These are phyloP conservation scores for Ptychoptera albimana DNA, from an alignment of 2,888 invertebrate genomes.

Conservation along the genomic window DNA sequence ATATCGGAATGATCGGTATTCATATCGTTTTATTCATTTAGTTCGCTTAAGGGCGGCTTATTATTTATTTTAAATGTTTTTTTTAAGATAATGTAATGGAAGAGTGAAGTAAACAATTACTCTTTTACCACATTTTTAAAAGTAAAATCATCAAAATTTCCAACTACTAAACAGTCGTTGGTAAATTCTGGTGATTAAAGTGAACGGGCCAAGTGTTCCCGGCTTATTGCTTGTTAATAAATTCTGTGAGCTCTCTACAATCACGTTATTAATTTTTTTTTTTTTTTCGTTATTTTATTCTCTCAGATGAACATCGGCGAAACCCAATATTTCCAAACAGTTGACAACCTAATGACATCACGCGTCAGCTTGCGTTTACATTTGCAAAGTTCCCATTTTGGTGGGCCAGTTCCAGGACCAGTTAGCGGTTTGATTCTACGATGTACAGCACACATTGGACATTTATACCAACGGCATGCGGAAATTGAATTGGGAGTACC, in stretches of 20 bases:
- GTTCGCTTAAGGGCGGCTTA: too few relatives aligned
- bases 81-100: too few relatives aligned
- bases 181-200: too few relatives aligned
- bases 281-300: neutral
- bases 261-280: neutral
- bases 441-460: constrained; percentile 53
- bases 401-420: constrained; percentile 19
- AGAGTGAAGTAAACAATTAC: too few relatives aligned
- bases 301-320: constrained; percentile 25
- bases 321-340: constrained; percentile 25
- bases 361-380: constrained; percentile 26
- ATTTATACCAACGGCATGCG: constrained; percentile 50
- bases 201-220: too few relatives aligned
- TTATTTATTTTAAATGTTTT: too few relatives aligned
- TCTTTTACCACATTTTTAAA: too few relatives aligned
- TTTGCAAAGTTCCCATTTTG: constrained; percentile 28
- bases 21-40: too few relatives aligned
- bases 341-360: constrained; percentile 28
- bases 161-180: too few relatives aligned
- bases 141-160: too few relatives aligned
- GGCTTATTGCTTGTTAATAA: too few relatives aligned
- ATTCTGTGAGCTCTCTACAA: neutral
- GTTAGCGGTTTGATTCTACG: constrained; percentile 49
- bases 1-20: too few relatives aligned
- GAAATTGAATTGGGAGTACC: constrained; percentile 54